Evolutionary conservation across 92 coral and sea anemone species (phyloP).

Genomic region (Porites rus): DNA sequence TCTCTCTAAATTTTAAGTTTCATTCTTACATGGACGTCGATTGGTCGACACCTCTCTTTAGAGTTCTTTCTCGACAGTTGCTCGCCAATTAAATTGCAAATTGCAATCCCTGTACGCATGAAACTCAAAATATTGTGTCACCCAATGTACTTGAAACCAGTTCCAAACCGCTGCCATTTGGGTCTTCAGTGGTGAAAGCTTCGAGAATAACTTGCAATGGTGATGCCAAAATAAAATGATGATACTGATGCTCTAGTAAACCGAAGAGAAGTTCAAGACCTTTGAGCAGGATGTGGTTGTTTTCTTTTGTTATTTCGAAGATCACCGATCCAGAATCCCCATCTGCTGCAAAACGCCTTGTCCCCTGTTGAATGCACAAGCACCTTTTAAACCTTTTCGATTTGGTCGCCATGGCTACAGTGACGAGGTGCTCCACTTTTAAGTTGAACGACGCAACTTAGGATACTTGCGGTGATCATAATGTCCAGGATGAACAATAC

Average conservation of each 20-base stretch:
- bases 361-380: neutral
- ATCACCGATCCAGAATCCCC: conserved; percentile 35
- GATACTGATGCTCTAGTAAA: neutral
- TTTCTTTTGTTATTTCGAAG: no score
- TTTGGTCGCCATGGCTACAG: no score
- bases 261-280: conserved; percentile 6
- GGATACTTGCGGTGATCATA: neutral
- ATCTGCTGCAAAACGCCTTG: neutral
- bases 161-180: neutral
- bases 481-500: conserved; percentile 14
- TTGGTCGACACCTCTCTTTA: no score
- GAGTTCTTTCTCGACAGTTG: no score
- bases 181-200: neutral
- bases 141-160: neutral
- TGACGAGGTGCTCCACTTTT: no score
- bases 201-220: conserved; percentile 3
- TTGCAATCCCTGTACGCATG: no score
- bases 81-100: no score
- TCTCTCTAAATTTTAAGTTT: no score
- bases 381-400: neutral
- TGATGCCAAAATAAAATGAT: conserved; percentile 1
- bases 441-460: no score
- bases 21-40: no score
- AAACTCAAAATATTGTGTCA: no score
- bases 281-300: neutral